phyloP scores from a whole-genome alignment of 2,797 vertebrate species.

The Coranthus polyacanthus region DNA sequence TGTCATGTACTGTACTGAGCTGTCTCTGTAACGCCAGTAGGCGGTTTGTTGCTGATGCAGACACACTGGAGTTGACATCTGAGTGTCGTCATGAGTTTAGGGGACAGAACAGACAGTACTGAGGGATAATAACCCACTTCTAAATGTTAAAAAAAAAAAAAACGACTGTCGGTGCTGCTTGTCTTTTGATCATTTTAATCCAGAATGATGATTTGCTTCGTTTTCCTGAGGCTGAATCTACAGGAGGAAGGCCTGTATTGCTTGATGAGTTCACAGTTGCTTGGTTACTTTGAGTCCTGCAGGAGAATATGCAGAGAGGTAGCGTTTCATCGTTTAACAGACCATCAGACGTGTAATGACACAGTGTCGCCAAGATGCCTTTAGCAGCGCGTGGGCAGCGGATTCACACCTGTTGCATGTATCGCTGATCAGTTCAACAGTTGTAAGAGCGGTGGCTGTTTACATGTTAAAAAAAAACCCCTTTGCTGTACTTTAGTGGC shows the following conservation, averaged over 20 bases:
- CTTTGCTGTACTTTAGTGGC: background rate
- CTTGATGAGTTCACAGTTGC: slow-evolving; percentile 10
- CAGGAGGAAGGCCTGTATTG: too few relatives aligned
- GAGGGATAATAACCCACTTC: slow-evolving; percentile 1
- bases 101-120: slow-evolving; percentile 1
- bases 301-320: background rate
- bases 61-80: slow-evolving; percentile 33
- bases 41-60: slow-evolving; percentile 25
- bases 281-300: background rate
- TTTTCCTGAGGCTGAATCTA: too few relatives aligned
- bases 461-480: background rate
- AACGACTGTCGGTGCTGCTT: background rate
- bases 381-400: background rate
- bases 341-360: slow-evolving; percentile 6
- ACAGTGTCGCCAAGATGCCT: too few relatives aligned
- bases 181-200: background rate
- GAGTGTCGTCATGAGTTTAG: slow-evolving; percentile 17
- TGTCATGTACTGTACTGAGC: slow-evolving; percentile 36
- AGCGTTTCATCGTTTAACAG: slow-evolving; percentile 12
- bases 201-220: background rate
- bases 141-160: background rate
- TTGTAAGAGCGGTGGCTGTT: background rate
- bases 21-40: slow-evolving; percentile 35
- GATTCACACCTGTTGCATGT: slow-evolving; percentile 4
- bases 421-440: background rate